Percentiles rank a stretch among this genome's conserved stretches.
These are phyloP conservation scores for Chrysolina oricalcia DNA, from an alignment of 2,888 invertebrate genomes.

Conservation along the genomic window DNA sequence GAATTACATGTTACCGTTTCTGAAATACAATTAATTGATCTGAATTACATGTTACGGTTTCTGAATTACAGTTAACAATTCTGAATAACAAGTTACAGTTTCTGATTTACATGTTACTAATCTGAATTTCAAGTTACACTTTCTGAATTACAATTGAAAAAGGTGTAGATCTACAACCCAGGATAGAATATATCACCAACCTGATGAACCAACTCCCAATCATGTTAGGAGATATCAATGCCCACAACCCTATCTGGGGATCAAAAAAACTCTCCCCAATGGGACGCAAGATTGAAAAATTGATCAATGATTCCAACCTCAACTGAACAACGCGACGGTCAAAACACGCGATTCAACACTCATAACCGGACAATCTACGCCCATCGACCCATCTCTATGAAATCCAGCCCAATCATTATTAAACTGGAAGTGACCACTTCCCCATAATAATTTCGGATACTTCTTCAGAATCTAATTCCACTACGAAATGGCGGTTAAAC, in stretches of 20 bases:
- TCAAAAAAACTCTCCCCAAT: conserved; percentile 21
- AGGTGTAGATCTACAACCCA: conserved; percentile 15
- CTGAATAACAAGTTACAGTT: no score
- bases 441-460: conserved; percentile 21
- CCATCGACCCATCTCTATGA: conserved; percentile 19
- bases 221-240: no score
- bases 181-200: neutral
- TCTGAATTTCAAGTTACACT: no score
- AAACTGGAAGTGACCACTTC: conserved; percentile 21
- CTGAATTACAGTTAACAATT: no score
- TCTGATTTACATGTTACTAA: no score
- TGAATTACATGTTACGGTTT: no score
- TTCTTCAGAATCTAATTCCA: neutral
- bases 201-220: conserved; percentile 25
- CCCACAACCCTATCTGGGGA: conserved; percentile 20
- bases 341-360: conserved; percentile 10
- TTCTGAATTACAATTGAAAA: no score
- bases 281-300: conserved; percentile 22
- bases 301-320: conserved; percentile 11
- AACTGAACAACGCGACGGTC: conserved; percentile 10
- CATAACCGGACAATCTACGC: neutral
- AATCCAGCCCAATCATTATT: no score
- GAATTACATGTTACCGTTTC: no score
- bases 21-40: no score
- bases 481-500: neutral